Conservation (phyloP, 1,140 invertebrate genomes). For the Frieseomelitta varia region DNA sequence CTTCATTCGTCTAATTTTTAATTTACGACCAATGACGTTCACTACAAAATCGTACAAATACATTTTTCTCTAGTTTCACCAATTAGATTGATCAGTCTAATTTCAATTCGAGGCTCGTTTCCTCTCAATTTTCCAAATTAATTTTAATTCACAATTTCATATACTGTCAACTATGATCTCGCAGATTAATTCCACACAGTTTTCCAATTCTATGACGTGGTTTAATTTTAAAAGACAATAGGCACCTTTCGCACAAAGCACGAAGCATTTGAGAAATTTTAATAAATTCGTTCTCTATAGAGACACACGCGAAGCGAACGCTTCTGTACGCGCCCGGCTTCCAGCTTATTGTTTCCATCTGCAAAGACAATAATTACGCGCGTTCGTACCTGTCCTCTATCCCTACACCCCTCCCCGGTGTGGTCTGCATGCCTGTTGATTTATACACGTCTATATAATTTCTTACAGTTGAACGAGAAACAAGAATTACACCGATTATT, state of each 20-base stretch:
- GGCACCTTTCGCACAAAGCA: too few relatives aligned
- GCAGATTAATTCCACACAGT: not conserved
- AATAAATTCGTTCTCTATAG: too few relatives aligned
- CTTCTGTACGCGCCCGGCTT: not conserved
- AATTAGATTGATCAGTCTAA: too few relatives aligned
- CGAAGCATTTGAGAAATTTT: not conserved
- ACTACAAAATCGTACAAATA: not conserved
- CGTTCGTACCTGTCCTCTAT: not conserved
- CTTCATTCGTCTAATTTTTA: too few relatives aligned
- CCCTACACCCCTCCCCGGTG: too few relatives aligned
- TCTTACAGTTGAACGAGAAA: constrained; percentile 44
- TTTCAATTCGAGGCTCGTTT: too few relatives aligned
- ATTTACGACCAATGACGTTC: not conserved
- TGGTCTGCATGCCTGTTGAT: constrained; percentile 8
- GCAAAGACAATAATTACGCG: constrained; percentile 26
- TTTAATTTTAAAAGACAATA: not conserved
- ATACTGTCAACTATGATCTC: not conserved
- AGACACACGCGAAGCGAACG: not conserved
- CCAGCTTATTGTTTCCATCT: constrained; percentile 25
- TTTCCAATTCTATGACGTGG: not conserved
- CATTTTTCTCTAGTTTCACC: not conserved
- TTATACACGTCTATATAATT: constrained; percentile 38
- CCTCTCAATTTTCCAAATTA: too few relatives aligned
- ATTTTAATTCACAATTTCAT: too few relatives aligned
- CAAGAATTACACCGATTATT: constrained; percentile 38